Evolutionary conservation across 2,797 vertebrate genomes (phyloP), one percentile per base, ranked within the genome.

Genomic region (Melanotaenia pygmaea): DNA sequence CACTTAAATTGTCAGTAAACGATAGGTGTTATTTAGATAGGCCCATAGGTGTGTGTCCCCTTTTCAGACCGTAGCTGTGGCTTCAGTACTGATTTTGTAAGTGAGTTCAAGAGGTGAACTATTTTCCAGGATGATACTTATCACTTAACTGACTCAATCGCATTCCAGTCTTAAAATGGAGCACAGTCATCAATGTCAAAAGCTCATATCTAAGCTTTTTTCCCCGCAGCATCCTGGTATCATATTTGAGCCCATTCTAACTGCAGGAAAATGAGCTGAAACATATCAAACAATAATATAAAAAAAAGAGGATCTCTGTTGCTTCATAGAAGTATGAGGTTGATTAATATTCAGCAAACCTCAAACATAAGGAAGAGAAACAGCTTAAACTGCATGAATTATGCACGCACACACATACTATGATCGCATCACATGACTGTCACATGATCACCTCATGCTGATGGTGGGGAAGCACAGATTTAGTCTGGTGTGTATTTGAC

Each of bases 401-500:
- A n/a, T 7, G 11, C 57, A 54, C 70, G 63, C 50, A 38, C 53
- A 60, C 3, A 18, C 20, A 38, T n/a, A 68, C 60, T 84, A 72
- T 50, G 67, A 64, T 75, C 8, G 10, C 65, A 86, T 92, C 91
- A 90, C 90, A 81, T 91, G 92, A 85, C 76, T 67, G 78, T 90
- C 89, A 89, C 89, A 85, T 90, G 90, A 91, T 81, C 80, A 79
- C 34, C 80, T 82, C 72, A 85, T 84, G 81, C 71, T 79, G 76
- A 74, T 71, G 71, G 87, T 80, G 78, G 71, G 88, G 87, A 90
- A 91, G 89, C 84, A 83, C 16, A 71, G 63, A 82, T 77, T 82
- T 47, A 64, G 63, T 64, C 26, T 11, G 13, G 67, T 76, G 68
- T 74, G 78, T 79, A 77, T 53, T 74, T 30, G 79, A 81, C 77